A percentile compares a stretch with the other conserved stretches of the same genome.
Evolutionary conservation across 1,140 invertebrate species (phyloP).

Genomic region (Doryteuthis pealeii): DNA sequence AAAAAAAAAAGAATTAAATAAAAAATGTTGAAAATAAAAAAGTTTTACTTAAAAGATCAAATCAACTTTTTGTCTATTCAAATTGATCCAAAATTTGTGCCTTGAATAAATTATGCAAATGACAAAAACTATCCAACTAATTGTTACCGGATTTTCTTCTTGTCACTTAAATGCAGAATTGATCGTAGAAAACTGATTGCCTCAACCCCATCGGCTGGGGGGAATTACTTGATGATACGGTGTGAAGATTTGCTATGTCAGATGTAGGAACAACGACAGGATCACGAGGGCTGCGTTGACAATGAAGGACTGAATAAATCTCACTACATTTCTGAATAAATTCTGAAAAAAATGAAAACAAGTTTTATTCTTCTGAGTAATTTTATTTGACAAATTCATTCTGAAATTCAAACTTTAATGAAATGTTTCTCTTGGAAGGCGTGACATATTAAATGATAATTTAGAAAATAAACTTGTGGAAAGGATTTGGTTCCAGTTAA

Average conservation of each 20-base stretch:
- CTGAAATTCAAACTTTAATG: background rate
- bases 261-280: slow-evolving; percentile 56
- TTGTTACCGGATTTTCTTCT: slow-evolving; percentile 50
- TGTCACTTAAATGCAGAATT: slow-evolving; percentile 47
- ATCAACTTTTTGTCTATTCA: no score
- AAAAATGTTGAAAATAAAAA: no score
- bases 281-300: slow-evolving; percentile 46
- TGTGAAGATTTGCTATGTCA: slow-evolving; percentile 37
- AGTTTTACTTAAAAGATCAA: no score
- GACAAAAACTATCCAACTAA: no score
- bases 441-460: no score
- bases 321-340: slow-evolving; percentile 53
- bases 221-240: slow-evolving; percentile 38
- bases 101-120: no score
- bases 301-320: slow-evolving; percentile 49
- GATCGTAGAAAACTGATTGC: slow-evolving; percentile 53
- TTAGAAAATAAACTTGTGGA: no score
- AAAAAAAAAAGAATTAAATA: no score
- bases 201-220: slow-evolving; percentile 52
- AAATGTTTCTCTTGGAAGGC: background rate
- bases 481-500: no score
- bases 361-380: no score
- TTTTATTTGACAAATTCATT: background rate
- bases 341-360: slow-evolving; percentile 36
- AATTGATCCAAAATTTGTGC: no score